These are phyloP conservation scores for Nasonovia ribisnigri DNA, from an alignment of 2,888 invertebrate species.

Conservation along the genomic window DNA sequence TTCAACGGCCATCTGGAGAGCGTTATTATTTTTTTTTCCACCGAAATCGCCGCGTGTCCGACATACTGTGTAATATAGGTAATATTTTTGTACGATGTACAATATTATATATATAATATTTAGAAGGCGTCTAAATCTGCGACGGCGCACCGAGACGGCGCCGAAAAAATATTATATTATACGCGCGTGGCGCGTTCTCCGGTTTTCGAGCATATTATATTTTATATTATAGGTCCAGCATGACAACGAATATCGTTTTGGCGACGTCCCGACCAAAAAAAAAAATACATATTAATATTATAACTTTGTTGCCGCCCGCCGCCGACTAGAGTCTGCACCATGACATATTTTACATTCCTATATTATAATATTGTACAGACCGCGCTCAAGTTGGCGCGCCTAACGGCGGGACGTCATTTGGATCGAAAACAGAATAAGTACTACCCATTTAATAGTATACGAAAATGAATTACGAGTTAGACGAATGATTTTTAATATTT, in stretches of 20 bases:
- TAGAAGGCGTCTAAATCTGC: background rate
- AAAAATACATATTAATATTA: background rate
- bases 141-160: background rate
- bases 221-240: background rate
- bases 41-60: background rate
- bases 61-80: background rate
- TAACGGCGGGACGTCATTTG: background rate
- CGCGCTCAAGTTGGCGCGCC: background rate
- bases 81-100: background rate
- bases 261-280: background rate
- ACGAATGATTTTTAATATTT: too few species aligned
- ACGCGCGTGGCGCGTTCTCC: background rate
- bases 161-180: background rate
- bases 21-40: background rate
- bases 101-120: background rate
- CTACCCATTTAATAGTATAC: background rate
- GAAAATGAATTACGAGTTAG: background rate
- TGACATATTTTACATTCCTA: background rate
- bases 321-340: background rate
- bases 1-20: conserved; percentile 24
- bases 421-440: background rate
- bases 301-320: background rate
- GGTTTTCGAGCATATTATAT: background rate
- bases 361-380: background rate
- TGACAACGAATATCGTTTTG: background rate